Percentiles rank a stretch among this genome's conserved stretches.
These are phyloP conservation scores for Drosophila serrata DNA, from an alignment of 1,140 invertebrate species.

Conservation along the genomic window DNA sequence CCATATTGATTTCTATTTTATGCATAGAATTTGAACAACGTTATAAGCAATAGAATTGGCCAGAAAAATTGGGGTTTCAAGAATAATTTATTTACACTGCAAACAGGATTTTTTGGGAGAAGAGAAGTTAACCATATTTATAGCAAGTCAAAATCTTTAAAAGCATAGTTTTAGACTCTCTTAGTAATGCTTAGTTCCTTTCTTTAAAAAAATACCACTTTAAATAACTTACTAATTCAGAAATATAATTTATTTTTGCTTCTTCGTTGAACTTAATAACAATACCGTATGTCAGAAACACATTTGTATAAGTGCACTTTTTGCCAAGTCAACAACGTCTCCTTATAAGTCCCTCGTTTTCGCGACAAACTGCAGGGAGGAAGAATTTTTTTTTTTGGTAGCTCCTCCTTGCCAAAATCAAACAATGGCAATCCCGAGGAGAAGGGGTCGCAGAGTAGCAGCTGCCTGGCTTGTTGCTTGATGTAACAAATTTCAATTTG, in stretches of 20 bases:
- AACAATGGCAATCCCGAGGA: constrained; percentile 28
- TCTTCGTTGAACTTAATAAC: no score
- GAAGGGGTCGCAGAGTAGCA: constrained; percentile 42
- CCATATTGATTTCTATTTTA: constrained; percentile 28
- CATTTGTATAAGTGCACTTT: not conserved
- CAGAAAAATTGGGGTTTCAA: not conserved
- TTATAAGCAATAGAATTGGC: not conserved
- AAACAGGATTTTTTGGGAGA: not conserved
- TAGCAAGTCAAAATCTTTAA: no score
- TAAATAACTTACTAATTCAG: not conserved
- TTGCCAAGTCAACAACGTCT: not conserved
- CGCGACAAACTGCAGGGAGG: constrained; percentile 33
- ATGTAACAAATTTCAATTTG: constrained; percentile 68
- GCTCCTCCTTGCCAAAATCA: constrained; percentile 28
- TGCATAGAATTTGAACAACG: not conserved
- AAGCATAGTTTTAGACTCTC: no score
- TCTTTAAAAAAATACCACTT: no score
- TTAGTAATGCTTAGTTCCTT: no score
- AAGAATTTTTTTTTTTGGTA: constrained; percentile 25
- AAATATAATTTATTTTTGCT: not conserved
- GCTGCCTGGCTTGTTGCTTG: constrained; percentile 53
- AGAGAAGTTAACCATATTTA: no score
- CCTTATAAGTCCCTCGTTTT: constrained; percentile 14
- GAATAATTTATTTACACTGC: not conserved
- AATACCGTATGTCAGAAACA: not conserved